Conservation (phyloP, 2,113 vertebrate species). For the Osmerus eperlanus region DNA sequence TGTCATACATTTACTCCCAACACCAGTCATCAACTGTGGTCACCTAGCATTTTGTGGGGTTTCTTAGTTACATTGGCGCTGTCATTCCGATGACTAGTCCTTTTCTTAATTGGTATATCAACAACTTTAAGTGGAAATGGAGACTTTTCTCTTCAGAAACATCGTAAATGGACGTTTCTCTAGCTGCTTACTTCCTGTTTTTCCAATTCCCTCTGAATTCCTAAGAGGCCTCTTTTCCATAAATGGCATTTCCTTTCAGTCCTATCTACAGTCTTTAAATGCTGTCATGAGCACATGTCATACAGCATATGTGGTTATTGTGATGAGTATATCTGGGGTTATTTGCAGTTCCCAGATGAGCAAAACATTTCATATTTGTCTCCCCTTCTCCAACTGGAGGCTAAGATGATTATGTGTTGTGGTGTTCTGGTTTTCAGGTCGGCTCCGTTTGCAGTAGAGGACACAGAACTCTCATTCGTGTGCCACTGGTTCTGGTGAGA, state of each 20-base stretch:
- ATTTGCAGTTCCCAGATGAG: not conserved
- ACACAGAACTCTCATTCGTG: not conserved
- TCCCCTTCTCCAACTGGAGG: not conserved
- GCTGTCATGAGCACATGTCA: not conserved
- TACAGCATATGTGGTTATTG: not conserved
- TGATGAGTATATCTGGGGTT: not conserved
- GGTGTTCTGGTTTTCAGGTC: not conserved
- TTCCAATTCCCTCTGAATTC: slow-evolving; percentile 35
- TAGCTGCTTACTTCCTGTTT: slow-evolving; percentile 42
- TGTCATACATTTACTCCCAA: not conserved
- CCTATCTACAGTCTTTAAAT: not conserved
- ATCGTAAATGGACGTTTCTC: slow-evolving; percentile 18
- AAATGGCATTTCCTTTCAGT: slow-evolving; percentile 40
- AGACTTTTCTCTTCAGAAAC: not conserved
- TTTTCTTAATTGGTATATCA: not conserved
- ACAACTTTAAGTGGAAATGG: not conserved
- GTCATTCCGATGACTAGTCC: not conserved
- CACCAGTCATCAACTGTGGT: not conserved
- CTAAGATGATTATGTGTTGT: too few relatives aligned
- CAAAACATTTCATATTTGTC: too few relatives aligned
- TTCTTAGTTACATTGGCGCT: not conserved
- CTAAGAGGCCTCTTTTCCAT: slow-evolving; percentile 31
- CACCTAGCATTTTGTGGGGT: not conserved
- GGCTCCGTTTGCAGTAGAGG: slow-evolving; percentile 33
- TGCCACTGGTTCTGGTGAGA: slow-evolving; percentile 23